Evolutionary conservation across 2,797 vertebrate species (phyloP), one percentile per base, ranked within the genome.

Genomic region (Leptoclinus maculatus): DNA sequence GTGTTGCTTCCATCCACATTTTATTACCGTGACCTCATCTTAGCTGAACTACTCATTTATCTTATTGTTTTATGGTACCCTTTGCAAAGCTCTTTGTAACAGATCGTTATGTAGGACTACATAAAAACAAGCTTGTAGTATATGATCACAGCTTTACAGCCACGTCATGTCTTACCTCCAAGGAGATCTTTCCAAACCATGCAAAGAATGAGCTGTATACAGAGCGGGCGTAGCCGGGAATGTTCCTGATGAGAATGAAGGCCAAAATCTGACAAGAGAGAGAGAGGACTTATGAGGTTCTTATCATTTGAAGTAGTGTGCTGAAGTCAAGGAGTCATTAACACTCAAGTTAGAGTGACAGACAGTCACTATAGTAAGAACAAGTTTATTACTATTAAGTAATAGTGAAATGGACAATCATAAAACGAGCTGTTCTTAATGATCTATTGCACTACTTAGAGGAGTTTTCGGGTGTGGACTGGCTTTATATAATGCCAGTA

Each of bases 191-290:
- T 86, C 98, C 98, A 74, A 99, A 99, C 98, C 98, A 99, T 17
- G 98, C 97, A 68, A 99, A 99, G 93, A 99, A 99, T 0, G 98
- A 98, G 92, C 98, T 99, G 17, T 99, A 99, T 60, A 99, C 84
- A 43, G 98, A 99, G 83, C 98, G 97, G 38, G 94, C 94, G 9
- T 97, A 99, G 54, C 98, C 97, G n/a, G 98, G 98, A 94, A 99
- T 97, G 94, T 99, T 99, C 91, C 98, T 96, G 92, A 99, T 99
- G 36, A 99, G 95, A 83, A 99, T 92, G 91, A 99, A 99, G 62
- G 97, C 97, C 93, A 99, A 91, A 91, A 99, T 99, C 98, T 99
- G 89, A 81, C 38, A 64, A 64, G 38, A 59, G 36, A 43, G 39
- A 83, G 32, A 4, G 23, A 43, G 69, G 23, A 25, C 16, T 10